Evolutionary conservation across 2,797 vertebrate species (phyloP), one percentile per base, ranked within the genome.

Genomic region (Sarcoramphus papa): DNA sequence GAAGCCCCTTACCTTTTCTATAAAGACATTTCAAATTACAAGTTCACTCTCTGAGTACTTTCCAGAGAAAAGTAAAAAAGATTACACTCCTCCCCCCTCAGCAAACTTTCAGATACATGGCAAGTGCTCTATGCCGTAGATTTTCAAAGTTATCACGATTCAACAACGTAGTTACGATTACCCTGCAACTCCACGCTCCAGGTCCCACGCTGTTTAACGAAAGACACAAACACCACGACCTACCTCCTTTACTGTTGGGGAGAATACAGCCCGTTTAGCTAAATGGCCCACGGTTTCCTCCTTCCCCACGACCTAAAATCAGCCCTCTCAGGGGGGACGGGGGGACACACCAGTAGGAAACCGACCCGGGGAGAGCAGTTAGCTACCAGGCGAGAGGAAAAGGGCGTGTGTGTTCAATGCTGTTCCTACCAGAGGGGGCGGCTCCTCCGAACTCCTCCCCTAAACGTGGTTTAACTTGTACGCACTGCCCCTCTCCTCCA

Each of bases 361-460:
- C 27, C 21, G 50, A n/a, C 8, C 37, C 25, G 22, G 9, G 35
- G 40, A 43, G 17, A 30, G 82, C 76, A 68, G 50, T 10, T 11
- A 4, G 85, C 68, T 40, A 7, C 45, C 47, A 9, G 47, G 53
- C 53, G 30, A 63, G 78, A 63, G 86, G 68, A 31, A 64, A 78
- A 83, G 82, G 86, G 90, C 73, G 93, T 60, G 86, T 40, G 63
- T 40, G 63, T 53, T 60, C 67, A 60, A 2, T 1, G 73, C 77
- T 7, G 62, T 35, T 82, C 73, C 68, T 63, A 76, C 24, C 82
- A 59, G 73, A 80, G 69, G 64, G 64, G 93, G 93, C 74, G 87
- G 94, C 94, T 88, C 84, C 91, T 76, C 64, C 37, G 23, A 72
- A 67, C 91, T 95, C 93, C 93, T 91, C 93, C 93, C 93, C 88